Evolutionary conservation across 2,113 vertebrate species (phyloP).

Genomic region (Genyomyrus donnyi): DNA sequence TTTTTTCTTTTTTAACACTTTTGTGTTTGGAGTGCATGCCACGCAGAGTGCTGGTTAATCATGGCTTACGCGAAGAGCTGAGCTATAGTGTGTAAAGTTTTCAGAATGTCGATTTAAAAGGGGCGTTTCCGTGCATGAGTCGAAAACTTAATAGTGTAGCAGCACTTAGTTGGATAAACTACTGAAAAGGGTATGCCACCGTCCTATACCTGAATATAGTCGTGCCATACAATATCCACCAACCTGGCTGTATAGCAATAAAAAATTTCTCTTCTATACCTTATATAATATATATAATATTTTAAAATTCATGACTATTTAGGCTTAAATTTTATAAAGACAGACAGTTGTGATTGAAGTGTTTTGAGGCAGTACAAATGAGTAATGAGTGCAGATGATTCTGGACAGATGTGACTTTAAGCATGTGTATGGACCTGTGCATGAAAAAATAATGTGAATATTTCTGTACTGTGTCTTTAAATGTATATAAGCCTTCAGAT

Average conservation of each 20-base stretch:
- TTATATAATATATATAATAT: background rate
- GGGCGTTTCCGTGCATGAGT: background rate
- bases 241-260: background rate
- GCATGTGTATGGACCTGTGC: background rate
- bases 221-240: background rate
- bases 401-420: background rate
- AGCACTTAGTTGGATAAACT: background rate
- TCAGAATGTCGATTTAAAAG: background rate
- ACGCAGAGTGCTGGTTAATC: background rate
- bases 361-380: background rate
- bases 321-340: background rate
- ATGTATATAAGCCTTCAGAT: background rate
- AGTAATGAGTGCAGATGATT: background rate
- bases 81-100: background rate
- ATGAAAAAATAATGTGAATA: background rate
- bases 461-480: background rate
- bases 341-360: background rate
- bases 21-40: background rate
- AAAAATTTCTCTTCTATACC: background rate
- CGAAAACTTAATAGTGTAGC: background rate
- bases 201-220: background rate
- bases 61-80: background rate
- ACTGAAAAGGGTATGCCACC: background rate
- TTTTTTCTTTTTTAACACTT: background rate
- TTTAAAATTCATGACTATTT: background rate